Evolutionary conservation across 2,797 vertebrate species (phyloP), one percentile per base, ranked within the genome.

Genomic region (Iguana delicatissima): DNA sequence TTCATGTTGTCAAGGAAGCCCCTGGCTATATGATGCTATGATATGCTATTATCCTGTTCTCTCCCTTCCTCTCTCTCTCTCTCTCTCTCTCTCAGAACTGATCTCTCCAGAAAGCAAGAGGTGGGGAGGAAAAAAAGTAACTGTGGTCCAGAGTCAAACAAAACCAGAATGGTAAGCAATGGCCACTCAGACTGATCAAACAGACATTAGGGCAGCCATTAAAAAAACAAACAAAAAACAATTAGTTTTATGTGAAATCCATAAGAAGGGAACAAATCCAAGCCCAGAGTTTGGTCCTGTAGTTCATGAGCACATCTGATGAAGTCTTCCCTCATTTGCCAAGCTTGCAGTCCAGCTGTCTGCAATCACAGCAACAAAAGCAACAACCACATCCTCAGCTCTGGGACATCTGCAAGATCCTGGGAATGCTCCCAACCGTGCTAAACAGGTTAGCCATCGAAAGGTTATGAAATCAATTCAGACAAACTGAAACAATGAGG

Each of bases 291-390:
- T 91, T 77, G 83, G 89, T 91, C 88, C 90, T 88, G 92, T 80
- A 92, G 87, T 85, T 93, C 91, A 95, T 93, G 92, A 88, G 94
- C 95, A 91, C 90, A 91, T 91, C 89, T 93, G 91, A 96, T 91
- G 92, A 89, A 93, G 87, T 92, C 84, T 94, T 96, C 91, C 89
- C 95, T 94, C 92, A 92, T 93, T 92, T 89, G 91, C 92, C 88
- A 90, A 92, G 89, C 89, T 92, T 80, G 62, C 88, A 90, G 80
- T 89, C 94, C 87, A 95, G 96, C 94, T 94, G 95, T 84, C 89
- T 89, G 92, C 91, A 92, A 95, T 94, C 94, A 93, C 95, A 96
- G 95, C 94, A 95, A 96, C 93, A 94, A 96, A 96, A 95, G 95
- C 96, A 95, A 95, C 92, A 92, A 69, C 92, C 84, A 89, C 2